phyloP scores from a whole-genome alignment of 2,888 invertebrate species.

The Auanema freiburgensis region DNA sequence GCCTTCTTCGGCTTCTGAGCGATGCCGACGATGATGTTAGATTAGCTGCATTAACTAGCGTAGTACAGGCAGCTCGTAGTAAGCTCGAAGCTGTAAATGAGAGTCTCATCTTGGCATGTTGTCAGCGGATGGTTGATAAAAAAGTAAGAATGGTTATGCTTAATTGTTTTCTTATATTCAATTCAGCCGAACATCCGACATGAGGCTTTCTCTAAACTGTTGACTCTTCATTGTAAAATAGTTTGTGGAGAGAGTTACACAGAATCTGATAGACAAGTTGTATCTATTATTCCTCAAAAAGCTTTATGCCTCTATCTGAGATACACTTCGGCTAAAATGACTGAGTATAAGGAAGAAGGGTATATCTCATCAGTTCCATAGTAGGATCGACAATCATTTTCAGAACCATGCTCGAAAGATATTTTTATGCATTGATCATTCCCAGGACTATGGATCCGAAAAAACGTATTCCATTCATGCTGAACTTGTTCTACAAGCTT shows the following conservation, averaged over 20 bases:
- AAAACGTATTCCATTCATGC: constrained; percentile 25
- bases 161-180: background rate
- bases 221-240: constrained; percentile 25
- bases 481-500: constrained; percentile 23
- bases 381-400: constrained; percentile 1
- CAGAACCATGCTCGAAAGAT: constrained; percentile 28
- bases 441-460: constrained; percentile 24
- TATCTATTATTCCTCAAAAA: constrained; percentile 26
- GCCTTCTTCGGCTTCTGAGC: constrained; percentile 12
- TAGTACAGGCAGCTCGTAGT: constrained; percentile 28
- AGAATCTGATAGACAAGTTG: constrained; percentile 30
- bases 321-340: constrained; percentile 1
- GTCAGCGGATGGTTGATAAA: constrained; percentile 30
- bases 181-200: constrained; percentile 26
- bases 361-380: constrained; percentile 6
- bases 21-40: constrained; percentile 30
- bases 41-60: constrained; percentile 18
- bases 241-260: constrained; percentile 24
- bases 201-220: constrained; percentile 22
- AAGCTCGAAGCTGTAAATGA: constrained; percentile 44
- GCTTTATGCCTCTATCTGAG: constrained; percentile 22
- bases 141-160: constrained; percentile 17
- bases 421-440: constrained; percentile 25
- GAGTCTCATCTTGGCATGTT: constrained; percentile 29
- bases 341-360: constrained; percentile 25